Evolutionary conservation across 2,888 invertebrate genomes (phyloP).

Genomic region (Girardia tigrina): DNA sequence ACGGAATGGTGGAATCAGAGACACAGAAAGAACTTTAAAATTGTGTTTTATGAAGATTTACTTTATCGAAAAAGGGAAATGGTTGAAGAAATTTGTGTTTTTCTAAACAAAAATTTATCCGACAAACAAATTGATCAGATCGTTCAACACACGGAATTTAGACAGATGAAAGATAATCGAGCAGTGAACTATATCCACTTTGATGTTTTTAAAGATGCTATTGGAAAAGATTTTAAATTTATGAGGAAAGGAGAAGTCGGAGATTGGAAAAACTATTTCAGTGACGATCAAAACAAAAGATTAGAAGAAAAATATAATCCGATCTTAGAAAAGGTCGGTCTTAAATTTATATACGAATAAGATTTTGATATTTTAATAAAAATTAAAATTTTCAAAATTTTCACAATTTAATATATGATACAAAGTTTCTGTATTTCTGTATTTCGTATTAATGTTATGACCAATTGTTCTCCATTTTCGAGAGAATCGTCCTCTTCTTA

Average conservation of each 20-base stretch:
- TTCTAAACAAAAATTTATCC: slow-evolving; percentile 31
- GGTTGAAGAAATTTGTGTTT: slow-evolving; percentile 31
- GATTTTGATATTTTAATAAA: neutral
- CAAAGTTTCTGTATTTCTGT: no score
- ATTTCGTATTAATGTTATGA: no score
- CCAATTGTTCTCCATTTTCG: no score
- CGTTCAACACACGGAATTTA: neutral
- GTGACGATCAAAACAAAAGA: slow-evolving; percentile 21
- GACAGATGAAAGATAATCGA: slow-evolving; percentile 21
- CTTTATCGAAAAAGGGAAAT: slow-evolving; percentile 26
- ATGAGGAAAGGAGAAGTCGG: slow-evolving; percentile 31
- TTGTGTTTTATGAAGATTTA: slow-evolving; percentile 36
- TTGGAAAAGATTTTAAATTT: slow-evolving; percentile 24
- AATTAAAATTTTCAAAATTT: neutral
- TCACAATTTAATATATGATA: no score
- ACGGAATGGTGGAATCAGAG: slow-evolving; percentile 27
- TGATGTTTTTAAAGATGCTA: neutral
- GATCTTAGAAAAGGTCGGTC: slow-evolving; percentile 20
- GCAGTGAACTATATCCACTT: slow-evolving; percentile 24
- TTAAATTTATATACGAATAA: slow-evolving; percentile 32
- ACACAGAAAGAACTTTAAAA: neutral
- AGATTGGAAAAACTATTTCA: slow-evolving; percentile 32
- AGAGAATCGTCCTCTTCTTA: no score
- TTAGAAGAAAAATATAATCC: slow-evolving; percentile 32
- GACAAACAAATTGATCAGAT: neutral